These are phyloP conservation scores for Sebastes hopkinsi DNA, from an alignment of 2,797 vertebrate genomes.

Conservation along the genomic window DNA sequence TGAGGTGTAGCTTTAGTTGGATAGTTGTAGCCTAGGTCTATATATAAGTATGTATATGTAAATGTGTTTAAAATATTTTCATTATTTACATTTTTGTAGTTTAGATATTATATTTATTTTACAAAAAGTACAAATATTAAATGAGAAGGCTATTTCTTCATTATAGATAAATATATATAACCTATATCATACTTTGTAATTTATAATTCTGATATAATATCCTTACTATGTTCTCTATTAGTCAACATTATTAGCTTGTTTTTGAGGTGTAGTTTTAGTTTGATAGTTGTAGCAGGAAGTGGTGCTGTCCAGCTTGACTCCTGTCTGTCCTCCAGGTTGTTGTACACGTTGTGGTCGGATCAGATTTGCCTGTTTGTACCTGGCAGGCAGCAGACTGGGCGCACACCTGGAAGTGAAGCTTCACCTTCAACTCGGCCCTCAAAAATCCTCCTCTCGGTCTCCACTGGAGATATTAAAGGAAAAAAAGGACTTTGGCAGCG, in stretches of 20 bases:
- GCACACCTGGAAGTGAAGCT: conserved; percentile 29
- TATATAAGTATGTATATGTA: neutral
- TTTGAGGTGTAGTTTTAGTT: conserved; percentile 12
- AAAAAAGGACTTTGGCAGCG: neutral
- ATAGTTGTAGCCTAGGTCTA: neutral
- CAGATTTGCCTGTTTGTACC: conserved; percentile 33
- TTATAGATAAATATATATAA: too few relatives aligned
- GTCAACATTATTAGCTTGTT: neutral
- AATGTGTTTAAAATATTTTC: neutral
- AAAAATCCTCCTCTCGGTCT: too few relatives aligned
- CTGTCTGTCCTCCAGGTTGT: conserved; percentile 17
- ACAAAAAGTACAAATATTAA: neutral
- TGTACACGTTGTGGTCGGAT: conserved; percentile 27
- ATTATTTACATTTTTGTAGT: neutral
- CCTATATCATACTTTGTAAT: neutral
- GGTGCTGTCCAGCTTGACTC: accelerated
- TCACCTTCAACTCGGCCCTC: neutral
- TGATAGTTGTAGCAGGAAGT: conserved; percentile 37
- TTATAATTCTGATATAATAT: neutral
- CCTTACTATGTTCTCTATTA: neutral
- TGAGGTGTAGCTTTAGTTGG: conserved; percentile 27
- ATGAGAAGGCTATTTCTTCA: neutral
- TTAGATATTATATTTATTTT: neutral
- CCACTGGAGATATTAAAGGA: neutral
- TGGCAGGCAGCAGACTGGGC: conserved; percentile 14